Percentiles rank a stretch among this genome's conserved stretches.
Conservation (phyloP, 2,113 vertebrate species). For the Poeciliopsis prolifica region DNA sequence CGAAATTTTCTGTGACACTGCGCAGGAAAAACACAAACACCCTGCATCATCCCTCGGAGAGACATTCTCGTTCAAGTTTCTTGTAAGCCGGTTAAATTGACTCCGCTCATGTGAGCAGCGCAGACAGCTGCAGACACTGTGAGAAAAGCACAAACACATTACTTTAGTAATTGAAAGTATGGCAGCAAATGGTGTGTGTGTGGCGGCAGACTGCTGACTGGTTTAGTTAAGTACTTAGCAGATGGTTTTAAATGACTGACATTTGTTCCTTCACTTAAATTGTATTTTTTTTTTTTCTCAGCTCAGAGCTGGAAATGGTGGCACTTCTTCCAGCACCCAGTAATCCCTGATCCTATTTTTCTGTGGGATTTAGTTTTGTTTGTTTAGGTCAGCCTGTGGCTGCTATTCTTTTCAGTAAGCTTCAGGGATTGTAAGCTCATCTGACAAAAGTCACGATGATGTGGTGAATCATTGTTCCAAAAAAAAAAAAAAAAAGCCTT, state of each 20-base stretch:
- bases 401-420: constrained; percentile 46
- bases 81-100: constrained; percentile 65
- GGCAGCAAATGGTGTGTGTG: constrained; percentile 72
- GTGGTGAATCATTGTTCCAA: constrained; percentile 26
- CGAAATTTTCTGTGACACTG: constrained; percentile 25
- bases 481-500: constrained; percentile 46
- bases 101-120: constrained; percentile 65
- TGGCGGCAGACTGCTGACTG: constrained; percentile 58
- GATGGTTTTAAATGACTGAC: constrained; percentile 75
- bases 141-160: constrained; percentile 68
- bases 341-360: constrained; percentile 28
- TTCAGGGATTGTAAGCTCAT: constrained; percentile 20
- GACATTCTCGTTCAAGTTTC: constrained; percentile 26
- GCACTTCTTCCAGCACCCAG: constrained; percentile 12
- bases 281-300: constrained; percentile 37
- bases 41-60: constrained; percentile 36
- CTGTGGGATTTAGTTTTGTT: constrained; percentile 26
- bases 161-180: constrained; percentile 63
- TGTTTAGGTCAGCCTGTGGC: constrained; percentile 52
- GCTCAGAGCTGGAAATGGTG: constrained; percentile 22
- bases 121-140: constrained; percentile 60
- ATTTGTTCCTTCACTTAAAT: constrained; percentile 65
- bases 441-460: constrained; percentile 23
- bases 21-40: constrained; percentile 19
- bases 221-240: constrained; percentile 75